phyloP scores from a whole-genome alignment of 2,797 vertebrate species.

The Sebastes diaconus region DNA sequence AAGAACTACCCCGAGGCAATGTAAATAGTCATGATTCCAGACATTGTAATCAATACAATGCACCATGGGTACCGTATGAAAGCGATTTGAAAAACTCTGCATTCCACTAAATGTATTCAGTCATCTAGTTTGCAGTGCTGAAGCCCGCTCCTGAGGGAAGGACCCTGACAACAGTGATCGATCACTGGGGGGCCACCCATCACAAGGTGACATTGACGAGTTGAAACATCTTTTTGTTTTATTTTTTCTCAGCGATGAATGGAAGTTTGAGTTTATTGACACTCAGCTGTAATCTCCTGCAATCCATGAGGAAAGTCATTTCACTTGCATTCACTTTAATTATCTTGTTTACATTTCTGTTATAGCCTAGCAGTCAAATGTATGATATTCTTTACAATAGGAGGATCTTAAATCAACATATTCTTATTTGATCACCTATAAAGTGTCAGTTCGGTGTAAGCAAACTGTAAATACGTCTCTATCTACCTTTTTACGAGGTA shows the following conservation, averaged over 20 bases:
- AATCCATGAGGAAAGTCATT: not conserved
- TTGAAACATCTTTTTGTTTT: conserved; percentile 12
- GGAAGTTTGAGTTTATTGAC: not conserved
- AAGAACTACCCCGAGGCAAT: not conserved
- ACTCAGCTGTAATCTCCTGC: not conserved
- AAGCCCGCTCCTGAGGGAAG: conserved; percentile 11
- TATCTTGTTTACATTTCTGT: not conserved
- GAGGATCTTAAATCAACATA: not conserved
- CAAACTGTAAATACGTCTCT: not conserved
- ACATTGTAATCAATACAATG: not conserved
- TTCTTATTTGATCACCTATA: not conserved
- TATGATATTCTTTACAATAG: not conserved
- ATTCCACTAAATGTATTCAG: conserved; percentile 5
- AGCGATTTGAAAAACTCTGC: not conserved
- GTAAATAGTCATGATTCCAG: not conserved
- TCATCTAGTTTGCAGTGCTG: not conserved
- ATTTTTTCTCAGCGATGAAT: conserved; percentile 3
- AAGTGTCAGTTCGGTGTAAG: not conserved
- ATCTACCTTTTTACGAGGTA: not conserved
- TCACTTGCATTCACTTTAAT: not conserved
- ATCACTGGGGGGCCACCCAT: conserved; percentile 37
- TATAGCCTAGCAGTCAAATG: not conserved
- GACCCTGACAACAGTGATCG: conserved; percentile 36
- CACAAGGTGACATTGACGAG: conserved; percentile 51
- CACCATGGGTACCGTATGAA: not conserved